Conservation (phyloP, 92 coral and sea anemone species). For the Meandrina meandrites region DNA sequence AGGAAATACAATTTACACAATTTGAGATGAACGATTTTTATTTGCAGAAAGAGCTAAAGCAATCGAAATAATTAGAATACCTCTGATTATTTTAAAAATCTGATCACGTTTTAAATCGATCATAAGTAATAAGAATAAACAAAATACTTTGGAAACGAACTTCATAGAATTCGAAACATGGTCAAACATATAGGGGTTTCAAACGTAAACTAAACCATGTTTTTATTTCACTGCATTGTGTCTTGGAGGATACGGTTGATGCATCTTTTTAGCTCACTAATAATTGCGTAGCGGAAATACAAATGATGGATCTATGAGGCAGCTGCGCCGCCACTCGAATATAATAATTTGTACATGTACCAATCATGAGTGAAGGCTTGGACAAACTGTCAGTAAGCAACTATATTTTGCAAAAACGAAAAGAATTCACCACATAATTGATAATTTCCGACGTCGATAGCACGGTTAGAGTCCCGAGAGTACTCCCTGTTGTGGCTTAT, state of each 20-base stretch:
- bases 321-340: background rate
- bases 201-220: background rate
- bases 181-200: background rate
- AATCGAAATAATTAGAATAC: background rate
- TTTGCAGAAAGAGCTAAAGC: background rate
- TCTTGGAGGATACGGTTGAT: background rate
- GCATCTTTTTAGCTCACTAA: background rate
- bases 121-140: background rate
- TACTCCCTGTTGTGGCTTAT: too few relatives aligned
- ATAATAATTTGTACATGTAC: background rate
- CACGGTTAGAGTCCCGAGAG: background rate
- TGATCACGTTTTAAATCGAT: background rate
- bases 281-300: background rate
- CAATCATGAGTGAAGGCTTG: background rate
- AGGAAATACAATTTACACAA: background rate
- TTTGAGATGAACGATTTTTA: background rate
- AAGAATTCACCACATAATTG: background rate
- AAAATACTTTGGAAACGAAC: background rate
- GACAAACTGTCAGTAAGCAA: background rate
- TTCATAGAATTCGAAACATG: background rate
- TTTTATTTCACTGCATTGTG: background rate
- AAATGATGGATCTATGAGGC: background rate
- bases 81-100: background rate
- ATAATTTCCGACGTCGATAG: background rate
- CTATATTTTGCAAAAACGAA: background rate